Evolutionary conservation across 37 sponge, comb jelly and placozoan genomes (phyloP), one percentile per base, ranked within the genome.

Genomic region (Petrosia ficiformis): DNA sequence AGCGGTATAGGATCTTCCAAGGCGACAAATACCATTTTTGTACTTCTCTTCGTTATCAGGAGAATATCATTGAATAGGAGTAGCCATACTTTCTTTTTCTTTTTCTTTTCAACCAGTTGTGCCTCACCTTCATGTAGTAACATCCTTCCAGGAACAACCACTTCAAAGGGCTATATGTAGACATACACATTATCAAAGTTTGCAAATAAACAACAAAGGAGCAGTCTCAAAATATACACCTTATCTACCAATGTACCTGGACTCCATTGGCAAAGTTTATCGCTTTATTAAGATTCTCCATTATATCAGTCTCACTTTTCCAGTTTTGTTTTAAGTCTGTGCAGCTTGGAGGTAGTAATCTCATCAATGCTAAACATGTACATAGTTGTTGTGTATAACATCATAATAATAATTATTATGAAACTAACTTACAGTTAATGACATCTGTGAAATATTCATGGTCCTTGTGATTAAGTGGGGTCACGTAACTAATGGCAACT

Each of bases 1-100:
- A 91, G 71, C 6, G 36, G 39, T 29, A 91, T 32, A 4, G 92
- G 79, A 4, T 76, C 34, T 42, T 91, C 92, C 3, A 77, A 48
- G 2, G 42, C 69, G n/a, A n/a, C n/a, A n/a, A n/a, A n/a, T n/a
- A n/a, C n/a, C n/a, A n/a, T n/a, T n/a, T n/a, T n/a, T n/a, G n/a
- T 87, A 2, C 77, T 72, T 2, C 75, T 33, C 41, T 48, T 44
- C 6, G 87, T 82, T 6, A 91, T 32, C 61, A 91, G 66, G 8
- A 91, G 28, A n/a, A 91, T 67, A 76, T 91, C 92, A 2, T 73
- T 73, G 72, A 91, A 86, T 19, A 91, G 71, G 30, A 86, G 58
- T 29, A 86, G 28, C 73, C 77, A 85, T 1, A 76, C 73, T 63
- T 77, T 84, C 42, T 59, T 77, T 6, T 82, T 84, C 67, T 67